phyloP scores from a whole-genome alignment of 2,113 vertebrate species.

The Chrysochloris asiatica region DNA sequence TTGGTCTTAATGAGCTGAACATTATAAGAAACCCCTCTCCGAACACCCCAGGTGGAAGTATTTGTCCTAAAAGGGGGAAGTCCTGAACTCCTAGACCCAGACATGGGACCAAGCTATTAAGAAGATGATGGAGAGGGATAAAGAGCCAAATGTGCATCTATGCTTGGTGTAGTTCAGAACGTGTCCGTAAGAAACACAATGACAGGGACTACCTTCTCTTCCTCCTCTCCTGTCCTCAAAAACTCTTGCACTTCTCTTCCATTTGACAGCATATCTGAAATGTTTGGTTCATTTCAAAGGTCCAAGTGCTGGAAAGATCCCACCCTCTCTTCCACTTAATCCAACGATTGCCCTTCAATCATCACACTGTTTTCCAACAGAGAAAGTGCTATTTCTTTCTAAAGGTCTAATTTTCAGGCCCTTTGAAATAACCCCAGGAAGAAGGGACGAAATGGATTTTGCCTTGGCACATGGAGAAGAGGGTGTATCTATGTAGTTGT shows the following conservation, averaged over 20 bases:
- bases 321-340: not conserved
- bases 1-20: constrained; percentile 75
- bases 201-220: not conserved
- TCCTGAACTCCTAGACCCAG: not conserved
- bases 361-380: fast-evolving
- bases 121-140: not conserved
- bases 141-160: not conserved
- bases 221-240: not conserved
- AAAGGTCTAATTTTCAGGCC: not conserved
- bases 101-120: not conserved
- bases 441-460: constrained; percentile 68
- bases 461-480: constrained; percentile 52
- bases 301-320: not conserved
- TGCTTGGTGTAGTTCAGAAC: not conserved
- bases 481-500: fast-evolving
- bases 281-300: not conserved
- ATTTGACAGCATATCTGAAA: not conserved
- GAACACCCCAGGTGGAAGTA: not conserved
- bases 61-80: not conserved
- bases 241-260: not conserved
- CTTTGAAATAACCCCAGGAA: constrained; percentile 38
- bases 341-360: not conserved
- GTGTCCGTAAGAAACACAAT: not conserved
- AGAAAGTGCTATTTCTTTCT: fast-evolving
- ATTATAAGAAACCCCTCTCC: not conserved